Evolutionary conservation across 30 jellyfish, hydroid and myxozoan species (phyloP).

Genomic region (Haliclystus octoradiatus): DNA sequence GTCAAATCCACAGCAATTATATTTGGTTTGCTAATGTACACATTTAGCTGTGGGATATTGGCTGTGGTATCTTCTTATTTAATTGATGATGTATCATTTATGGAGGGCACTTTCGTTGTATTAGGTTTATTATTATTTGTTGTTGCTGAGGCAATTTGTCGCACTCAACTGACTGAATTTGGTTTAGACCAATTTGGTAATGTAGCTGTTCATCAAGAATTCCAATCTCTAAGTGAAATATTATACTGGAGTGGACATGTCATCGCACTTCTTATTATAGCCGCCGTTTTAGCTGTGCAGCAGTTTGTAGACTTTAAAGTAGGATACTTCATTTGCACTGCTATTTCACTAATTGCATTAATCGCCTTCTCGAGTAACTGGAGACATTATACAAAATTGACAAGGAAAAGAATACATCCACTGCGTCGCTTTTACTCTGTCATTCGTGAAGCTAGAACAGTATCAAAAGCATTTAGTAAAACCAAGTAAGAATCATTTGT

Average conservation of each 20-base stretch:
- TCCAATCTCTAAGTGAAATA: slow-evolving; percentile 11
- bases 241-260: slow-evolving; percentile 55
- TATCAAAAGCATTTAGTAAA: neutral
- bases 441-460: neutral
- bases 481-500: neutral
- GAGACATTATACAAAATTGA: slow-evolving; percentile 9
- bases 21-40: slow-evolving; percentile 28
- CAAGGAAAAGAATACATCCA: neutral
- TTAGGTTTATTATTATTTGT: slow-evolving; percentile 35
- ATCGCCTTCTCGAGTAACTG: slow-evolving; percentile 24
- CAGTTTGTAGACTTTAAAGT: slow-evolving; percentile 47
- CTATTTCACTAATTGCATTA: slow-evolving; percentile 15
- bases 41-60: slow-evolving; percentile 10
- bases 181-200: slow-evolving; percentile 16
- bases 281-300: slow-evolving; percentile 39
- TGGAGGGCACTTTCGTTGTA: neutral
- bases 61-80: slow-evolving; percentile 4
- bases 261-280: slow-evolving; percentile 17
- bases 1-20: slow-evolving; percentile 15
- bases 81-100: slow-evolving; percentile 1
- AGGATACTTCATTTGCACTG: slow-evolving; percentile 42
- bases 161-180: slow-evolving; percentile 39
- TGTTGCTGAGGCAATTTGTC: slow-evolving; percentile 60
- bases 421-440: neutral
- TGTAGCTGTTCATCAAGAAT: slow-evolving; percentile 7